Percentiles rank a stretch among this genome's conserved stretches.
Evolutionary conservation across 2,888 invertebrate species (phyloP).

Genomic region (Copidosoma aretas): DNA sequence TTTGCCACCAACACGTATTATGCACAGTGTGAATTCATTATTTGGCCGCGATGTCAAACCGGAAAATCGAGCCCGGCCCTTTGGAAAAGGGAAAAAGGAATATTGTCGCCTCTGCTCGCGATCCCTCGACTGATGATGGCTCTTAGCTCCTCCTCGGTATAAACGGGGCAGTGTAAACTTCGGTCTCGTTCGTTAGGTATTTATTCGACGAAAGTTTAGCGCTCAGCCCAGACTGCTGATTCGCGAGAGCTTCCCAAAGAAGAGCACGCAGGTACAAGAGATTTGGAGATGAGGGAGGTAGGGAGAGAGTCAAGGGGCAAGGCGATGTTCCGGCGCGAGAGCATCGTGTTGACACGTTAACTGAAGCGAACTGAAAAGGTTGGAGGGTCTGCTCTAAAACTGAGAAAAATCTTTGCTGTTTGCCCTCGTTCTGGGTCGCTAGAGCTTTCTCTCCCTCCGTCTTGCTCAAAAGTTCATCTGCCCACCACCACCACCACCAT

Average conservation of each 20-base stretch:
- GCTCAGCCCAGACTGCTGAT: not conserved
- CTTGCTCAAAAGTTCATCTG: not conserved
- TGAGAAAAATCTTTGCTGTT: conserved; percentile 44
- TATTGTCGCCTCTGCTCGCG: no score
- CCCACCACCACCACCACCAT: not conserved
- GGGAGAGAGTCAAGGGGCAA: conserved; percentile 44
- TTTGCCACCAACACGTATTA: no score
- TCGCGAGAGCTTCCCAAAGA: not conserved
- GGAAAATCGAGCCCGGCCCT: no score
- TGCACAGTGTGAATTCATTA: no score
- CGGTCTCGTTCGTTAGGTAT: conserved; percentile 31
- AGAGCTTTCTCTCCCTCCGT: not conserved
- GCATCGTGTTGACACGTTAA: conserved; percentile 35
- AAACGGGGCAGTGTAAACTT: conserved; percentile 28
- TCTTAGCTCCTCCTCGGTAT: not conserved
- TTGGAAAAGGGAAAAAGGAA: no score
- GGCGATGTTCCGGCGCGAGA: conserved; percentile 28
- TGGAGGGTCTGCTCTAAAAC: conserved; percentile 42
- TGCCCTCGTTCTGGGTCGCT: conserved; percentile 37
- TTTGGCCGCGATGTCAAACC: no score
- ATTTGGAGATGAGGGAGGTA: not conserved
- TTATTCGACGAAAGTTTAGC: conserved; percentile 33
- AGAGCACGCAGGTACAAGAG: not conserved
- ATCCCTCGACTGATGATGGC: not conserved
- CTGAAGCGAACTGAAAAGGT: conserved; percentile 29